Percentiles rank a stretch among this genome's conserved stretches.
phyloP scores from a whole-genome alignment of 2,797 vertebrate genomes.

The Chrosomus eos region DNA sequence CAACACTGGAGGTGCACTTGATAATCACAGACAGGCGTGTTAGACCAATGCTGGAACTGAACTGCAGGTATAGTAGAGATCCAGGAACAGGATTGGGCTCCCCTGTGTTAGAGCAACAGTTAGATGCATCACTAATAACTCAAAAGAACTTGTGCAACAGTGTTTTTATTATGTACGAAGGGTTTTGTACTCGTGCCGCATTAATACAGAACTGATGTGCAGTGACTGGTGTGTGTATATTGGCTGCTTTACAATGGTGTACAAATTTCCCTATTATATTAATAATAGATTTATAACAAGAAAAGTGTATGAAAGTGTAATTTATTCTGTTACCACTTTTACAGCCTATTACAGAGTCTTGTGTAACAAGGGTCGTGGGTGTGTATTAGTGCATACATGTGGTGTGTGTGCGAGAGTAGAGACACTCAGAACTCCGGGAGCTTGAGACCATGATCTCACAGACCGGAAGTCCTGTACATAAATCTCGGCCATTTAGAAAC shows the following conservation, averaged over 20 bases:
- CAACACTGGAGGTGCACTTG: too few relatives aligned
- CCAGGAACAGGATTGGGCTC: too few relatives aligned
- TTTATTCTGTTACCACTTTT: not conserved
- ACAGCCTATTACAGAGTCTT: not conserved
- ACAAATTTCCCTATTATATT: not conserved
- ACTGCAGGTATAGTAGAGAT: too few relatives aligned
- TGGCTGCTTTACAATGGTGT: not conserved
- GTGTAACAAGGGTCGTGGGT: not conserved
- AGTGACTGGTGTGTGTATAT: not conserved
- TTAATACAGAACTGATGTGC: not conserved
- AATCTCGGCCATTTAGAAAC: constrained; percentile 64
- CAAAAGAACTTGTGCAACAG: not conserved
- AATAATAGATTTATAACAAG: not conserved
- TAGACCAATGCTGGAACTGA: too few relatives aligned
- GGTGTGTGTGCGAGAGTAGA: constrained; percentile 42
- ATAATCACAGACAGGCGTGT: too few relatives aligned
- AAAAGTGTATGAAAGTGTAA: not conserved
- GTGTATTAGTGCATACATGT: not conserved
- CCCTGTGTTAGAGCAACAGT: too few relatives aligned
- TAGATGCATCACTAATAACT: not conserved
- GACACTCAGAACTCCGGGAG: constrained; percentile 40
- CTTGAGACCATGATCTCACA: constrained; percentile 43
- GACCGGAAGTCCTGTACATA: constrained; percentile 73
- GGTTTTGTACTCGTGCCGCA: not conserved
- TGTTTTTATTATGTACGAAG: not conserved